Percentiles rank a stretch among this genome's conserved stretches.
phyloP scores from a whole-genome alignment of 2,113 vertebrate genomes.

The Baryphthengus martii region DNA sequence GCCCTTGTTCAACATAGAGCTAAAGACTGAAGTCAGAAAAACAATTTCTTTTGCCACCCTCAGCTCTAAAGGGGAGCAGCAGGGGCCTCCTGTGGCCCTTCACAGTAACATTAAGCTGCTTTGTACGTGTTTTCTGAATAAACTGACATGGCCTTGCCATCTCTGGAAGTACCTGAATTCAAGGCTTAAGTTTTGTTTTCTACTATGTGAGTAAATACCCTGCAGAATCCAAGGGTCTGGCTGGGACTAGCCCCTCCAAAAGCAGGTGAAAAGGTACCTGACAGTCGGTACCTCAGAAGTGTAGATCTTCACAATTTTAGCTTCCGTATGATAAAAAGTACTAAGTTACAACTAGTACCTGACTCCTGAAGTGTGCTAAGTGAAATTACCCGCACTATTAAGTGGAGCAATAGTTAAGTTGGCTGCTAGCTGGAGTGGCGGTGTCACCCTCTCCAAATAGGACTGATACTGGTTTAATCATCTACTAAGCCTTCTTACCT shows the following conservation, averaged over 20 bases:
- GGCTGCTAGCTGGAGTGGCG: background rate
- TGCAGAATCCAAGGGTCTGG: background rate
- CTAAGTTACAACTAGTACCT: conserved; percentile 3
- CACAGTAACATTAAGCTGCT: background rate
- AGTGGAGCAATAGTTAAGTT: background rate
- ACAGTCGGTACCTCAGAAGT: background rate
- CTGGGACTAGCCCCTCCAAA: background rate
- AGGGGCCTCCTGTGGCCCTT: background rate
- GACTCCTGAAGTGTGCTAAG: background rate
- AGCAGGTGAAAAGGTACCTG: background rate
- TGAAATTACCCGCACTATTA: background rate
- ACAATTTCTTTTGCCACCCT: background rate
- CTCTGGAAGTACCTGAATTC: conserved; percentile 47
- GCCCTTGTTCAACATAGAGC: background rate
- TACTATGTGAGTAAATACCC: background rate
- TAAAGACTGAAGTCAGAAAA: background rate
- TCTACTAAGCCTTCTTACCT: background rate
- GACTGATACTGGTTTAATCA: background rate
- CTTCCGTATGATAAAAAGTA: background rate
- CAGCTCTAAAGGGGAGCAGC: background rate
- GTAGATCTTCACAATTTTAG: background rate
- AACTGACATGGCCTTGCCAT: background rate
- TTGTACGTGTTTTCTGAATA: background rate
- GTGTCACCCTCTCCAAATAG: background rate
- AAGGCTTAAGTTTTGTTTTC: background rate